phyloP scores from a whole-genome alignment of 2,797 vertebrate genomes.

The Neoniphon sammara region DNA sequence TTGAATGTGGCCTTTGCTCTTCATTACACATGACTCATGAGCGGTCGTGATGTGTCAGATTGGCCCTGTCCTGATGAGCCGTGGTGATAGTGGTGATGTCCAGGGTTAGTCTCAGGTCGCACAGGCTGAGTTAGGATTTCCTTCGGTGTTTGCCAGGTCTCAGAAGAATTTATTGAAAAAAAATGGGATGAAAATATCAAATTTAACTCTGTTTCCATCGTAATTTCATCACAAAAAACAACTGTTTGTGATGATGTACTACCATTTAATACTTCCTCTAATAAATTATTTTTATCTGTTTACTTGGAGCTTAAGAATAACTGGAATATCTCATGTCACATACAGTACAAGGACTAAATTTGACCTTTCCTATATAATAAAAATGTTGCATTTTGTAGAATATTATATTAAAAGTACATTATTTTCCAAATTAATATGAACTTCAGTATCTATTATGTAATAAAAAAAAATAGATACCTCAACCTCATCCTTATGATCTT shows the following conservation, averaged over 20 bases:
- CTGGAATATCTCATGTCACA: neutral
- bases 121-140: slow-evolving; percentile 32
- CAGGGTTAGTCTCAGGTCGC: slow-evolving; percentile 20
- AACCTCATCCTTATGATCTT: slow-evolving; percentile 63
- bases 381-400: neutral
- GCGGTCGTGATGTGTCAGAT: slow-evolving; percentile 67
- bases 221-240: too few relatives aligned
- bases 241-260: too few relatives aligned
- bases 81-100: slow-evolving; percentile 48
- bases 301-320: too few relatives aligned
- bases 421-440: neutral
- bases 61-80: slow-evolving; percentile 43
- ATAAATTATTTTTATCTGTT: too few relatives aligned
- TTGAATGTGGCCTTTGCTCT: slow-evolving; percentile 63
- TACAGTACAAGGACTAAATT: neutral
- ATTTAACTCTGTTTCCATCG: too few relatives aligned
- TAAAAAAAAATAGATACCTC: slow-evolving; percentile 42
- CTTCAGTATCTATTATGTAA: slow-evolving; percentile 53
- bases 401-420: neutral
- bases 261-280: too few relatives aligned
- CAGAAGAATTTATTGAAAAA: too few relatives aligned
- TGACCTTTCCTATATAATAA: neutral
- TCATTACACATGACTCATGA: slow-evolving; percentile 69
- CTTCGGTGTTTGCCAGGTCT: slow-evolving; percentile 31
- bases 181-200: too few relatives aligned